Evolutionary conservation across 2,113 vertebrate genomes (phyloP), one percentile per base, ranked within the genome.

Genomic region (Nothocercus nigrocapillus): DNA sequence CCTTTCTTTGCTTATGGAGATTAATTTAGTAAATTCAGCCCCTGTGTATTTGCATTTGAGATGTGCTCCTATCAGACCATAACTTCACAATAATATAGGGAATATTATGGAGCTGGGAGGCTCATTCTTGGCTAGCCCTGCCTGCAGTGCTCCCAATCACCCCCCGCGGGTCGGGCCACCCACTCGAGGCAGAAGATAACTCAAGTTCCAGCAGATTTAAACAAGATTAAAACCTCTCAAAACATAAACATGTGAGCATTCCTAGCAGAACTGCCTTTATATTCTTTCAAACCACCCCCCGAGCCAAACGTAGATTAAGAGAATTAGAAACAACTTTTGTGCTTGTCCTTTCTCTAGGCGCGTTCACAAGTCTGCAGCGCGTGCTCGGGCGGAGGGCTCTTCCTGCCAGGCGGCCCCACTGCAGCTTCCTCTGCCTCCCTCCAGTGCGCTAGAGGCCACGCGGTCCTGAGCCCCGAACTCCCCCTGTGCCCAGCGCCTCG

Each of bases 11-110:
- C 82, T 88, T 49, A 82, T 2, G 45, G 78, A 92, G 49, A 76
- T 76, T 72, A 89, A 94, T 89, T 94, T 80, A 94, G 93, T 88
- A 56, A 85, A 89, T 61, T 93, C 77, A 94, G 76, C 45, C 82
- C 70, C 32, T 86, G 40, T 59, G 13, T 85, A 93, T 86, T 86
- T 92, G 87, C 81, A 93, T 68, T 83, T 89, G 67, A 93, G 86
- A 94, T 67, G 24, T 49, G 66, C 74, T 88, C 24, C 30, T 2
- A 24, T 76, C 66, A 86, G 74, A 53, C 15, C n/a, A 85, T 74
- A 64, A 78, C 56, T 84, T 18, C 11, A 7, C 66, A 86, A 67
- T 9, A 49, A 24, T 24, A 22, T 44, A 51, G 25, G 9, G 40
- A 54, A 19, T 34, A 59, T 49, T 89, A 66, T 0, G 7, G 78